Conservation (phyloP, 2,797 vertebrate species). For the Sorex maritimensis region DNA sequence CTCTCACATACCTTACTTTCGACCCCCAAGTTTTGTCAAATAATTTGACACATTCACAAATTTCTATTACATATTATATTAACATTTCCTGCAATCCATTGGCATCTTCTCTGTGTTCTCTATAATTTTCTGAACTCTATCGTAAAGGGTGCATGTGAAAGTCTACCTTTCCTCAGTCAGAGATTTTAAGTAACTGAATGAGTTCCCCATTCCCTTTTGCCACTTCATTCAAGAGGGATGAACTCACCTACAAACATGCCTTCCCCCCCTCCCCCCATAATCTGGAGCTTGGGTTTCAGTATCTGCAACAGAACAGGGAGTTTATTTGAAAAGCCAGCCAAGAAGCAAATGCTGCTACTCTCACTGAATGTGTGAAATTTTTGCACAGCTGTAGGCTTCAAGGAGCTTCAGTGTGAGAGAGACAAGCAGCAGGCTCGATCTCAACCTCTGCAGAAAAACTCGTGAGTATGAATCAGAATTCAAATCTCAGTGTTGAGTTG, state of each 20-base stretch:
- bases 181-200: slow-evolving; percentile 66
- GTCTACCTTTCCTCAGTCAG: background rate
- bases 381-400: slow-evolving; percentile 32
- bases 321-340: slow-evolving; percentile 67
- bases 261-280: background rate
- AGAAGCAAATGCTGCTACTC: slow-evolving; percentile 34
- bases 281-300: background rate
- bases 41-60: background rate
- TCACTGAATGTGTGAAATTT: slow-evolving; percentile 14
- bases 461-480: slow-evolving; percentile 76
- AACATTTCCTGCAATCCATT: slow-evolving; percentile 52
- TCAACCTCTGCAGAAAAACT: slow-evolving; percentile 70
- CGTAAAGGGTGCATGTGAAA: background rate
- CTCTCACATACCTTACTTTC: background rate
- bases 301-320: background rate
- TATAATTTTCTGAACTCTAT: background rate
- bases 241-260: slow-evolving; percentile 11
- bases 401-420: background rate
- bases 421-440: background rate
- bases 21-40: slow-evolving; percentile 28
- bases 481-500: slow-evolving; percentile 60
- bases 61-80: background rate
- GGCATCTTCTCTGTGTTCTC: slow-evolving; percentile 33
- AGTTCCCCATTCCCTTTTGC: slow-evolving; percentile 78
- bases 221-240: slow-evolving; percentile 81